Base-by-base conservation (phyloP, 2,888 invertebrate genomes). In the Unio pictorum region DNA sequence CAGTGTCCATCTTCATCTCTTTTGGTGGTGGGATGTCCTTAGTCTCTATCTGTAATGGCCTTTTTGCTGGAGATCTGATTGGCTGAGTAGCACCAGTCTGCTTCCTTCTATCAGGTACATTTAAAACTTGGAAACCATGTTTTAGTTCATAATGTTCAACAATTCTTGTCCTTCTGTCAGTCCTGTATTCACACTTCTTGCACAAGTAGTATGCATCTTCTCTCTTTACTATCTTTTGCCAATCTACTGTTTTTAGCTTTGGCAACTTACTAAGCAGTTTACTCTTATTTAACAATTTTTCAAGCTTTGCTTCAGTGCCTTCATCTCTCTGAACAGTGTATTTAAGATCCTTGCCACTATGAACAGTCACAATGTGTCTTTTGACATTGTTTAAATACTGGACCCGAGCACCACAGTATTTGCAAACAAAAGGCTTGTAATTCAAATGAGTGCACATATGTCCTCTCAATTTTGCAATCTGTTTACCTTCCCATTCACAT, bases 361-460 rank as follows among this genome's bases (percentile, higher is more conserved):
- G 81, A 3, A 26, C 15, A 20, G 34, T 55, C n/a, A 58, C 57
- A 7, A 64, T 34, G 64, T 81, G 81, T 4, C 55, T 55, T 55
- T 61, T 71, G 3, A 74, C 56, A 62, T 69, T 62, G 20, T 62
- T 66, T 8, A 58, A 18, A 20, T 60, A 58, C 30, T 64, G 55
- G 15, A 69, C 69, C 1, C 55, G 30, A 54, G 30, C 58, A 1
- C 54, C 67, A 71, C 81, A 81, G 55, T 75, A 73, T n/a, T 67
- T 67, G 70, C 81, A 81, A 23, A 63, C 55, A 67, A 66, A 74
- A 26, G 80, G 80, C 23, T 71, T 73, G 56, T 80, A 81, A 8
- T 67, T 66, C 28, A 76, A 76, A 66, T 79, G 79, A 17, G 59
- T 61, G 54, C 62, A 69, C 45, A 77, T 63, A 64, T 81, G 81